Conservation (phyloP, 2,797 vertebrate species). For the Phataginus tetradactyla region DNA sequence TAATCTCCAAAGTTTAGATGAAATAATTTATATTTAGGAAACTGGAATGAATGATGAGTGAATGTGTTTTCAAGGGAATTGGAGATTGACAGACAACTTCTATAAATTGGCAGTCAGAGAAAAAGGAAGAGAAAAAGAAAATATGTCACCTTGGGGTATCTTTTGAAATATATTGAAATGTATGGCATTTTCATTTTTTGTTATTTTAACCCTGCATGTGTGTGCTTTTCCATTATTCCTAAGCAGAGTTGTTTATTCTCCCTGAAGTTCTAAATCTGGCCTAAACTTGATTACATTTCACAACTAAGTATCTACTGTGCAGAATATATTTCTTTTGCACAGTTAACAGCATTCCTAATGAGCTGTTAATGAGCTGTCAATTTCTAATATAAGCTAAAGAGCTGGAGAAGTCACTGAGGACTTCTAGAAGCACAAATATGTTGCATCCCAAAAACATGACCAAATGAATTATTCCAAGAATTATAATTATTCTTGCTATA, state of each 20-base stretch:
- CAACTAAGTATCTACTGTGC: background rate
- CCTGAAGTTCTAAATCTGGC: conserved; percentile 29
- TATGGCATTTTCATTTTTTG: background rate
- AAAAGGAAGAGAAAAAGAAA: conserved; percentile 9
- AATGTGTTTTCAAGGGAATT: background rate
- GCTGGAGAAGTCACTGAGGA: conserved; percentile 23
- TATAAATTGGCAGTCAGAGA: background rate
- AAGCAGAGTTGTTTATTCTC: background rate
- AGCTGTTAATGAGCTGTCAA: conserved; percentile 74
- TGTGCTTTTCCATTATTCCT: background rate
- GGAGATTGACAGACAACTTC: background rate
- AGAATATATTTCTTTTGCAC: conserved; percentile 48
- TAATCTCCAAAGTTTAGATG: background rate
- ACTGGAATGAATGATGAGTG: background rate
- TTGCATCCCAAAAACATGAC: background rate
- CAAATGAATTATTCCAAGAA: conserved; percentile 31
- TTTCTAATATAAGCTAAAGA: conserved; percentile 64
- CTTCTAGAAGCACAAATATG: conserved; percentile 36
- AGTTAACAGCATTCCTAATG: conserved; percentile 66
- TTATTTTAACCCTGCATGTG: background rate
- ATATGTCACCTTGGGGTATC: background rate
- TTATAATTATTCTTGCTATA: conserved; percentile 13
- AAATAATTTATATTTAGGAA: background rate
- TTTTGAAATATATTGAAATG: background rate
- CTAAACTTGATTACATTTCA: conserved; percentile 58